Conservation (phyloP, 2,113 vertebrate genomes). For the Cervus canadensis region DNA sequence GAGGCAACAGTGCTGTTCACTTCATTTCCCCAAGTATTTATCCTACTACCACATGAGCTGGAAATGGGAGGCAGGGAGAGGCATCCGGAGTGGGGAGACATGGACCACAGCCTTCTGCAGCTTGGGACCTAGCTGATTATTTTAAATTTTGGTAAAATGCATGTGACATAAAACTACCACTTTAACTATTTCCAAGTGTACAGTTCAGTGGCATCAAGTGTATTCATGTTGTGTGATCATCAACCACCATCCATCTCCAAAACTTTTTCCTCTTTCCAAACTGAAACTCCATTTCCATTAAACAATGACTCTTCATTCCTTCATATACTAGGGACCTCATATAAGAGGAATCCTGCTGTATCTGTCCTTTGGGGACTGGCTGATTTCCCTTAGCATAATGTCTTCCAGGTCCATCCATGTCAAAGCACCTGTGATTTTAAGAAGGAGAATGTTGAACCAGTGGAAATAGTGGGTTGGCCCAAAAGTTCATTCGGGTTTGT, state of each 20-base stretch:
- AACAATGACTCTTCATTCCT: background rate
- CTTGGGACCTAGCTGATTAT: background rate
- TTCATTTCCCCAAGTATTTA: background rate
- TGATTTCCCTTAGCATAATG: background rate
- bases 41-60: background rate
- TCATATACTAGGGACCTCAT: background rate
- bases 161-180: background rate
- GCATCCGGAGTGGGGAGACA: background rate
- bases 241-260: background rate
- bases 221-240: background rate
- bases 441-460: background rate
- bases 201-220: background rate
- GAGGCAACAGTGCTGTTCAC: conserved; percentile 12
- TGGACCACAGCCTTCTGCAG: fast-evolving
- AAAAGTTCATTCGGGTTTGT: background rate
- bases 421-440: background rate
- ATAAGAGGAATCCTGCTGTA: background rate
- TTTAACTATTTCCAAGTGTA: background rate
- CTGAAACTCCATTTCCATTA: background rate
- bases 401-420: background rate
- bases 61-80: background rate
- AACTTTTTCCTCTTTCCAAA: background rate
- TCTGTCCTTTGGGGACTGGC: background rate
- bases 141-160: background rate
- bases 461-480: background rate